Evolutionary conservation across 2,113 vertebrate genomes (phyloP), one percentile per base, ranked within the genome.

Genomic region (Chionis minor): DNA sequence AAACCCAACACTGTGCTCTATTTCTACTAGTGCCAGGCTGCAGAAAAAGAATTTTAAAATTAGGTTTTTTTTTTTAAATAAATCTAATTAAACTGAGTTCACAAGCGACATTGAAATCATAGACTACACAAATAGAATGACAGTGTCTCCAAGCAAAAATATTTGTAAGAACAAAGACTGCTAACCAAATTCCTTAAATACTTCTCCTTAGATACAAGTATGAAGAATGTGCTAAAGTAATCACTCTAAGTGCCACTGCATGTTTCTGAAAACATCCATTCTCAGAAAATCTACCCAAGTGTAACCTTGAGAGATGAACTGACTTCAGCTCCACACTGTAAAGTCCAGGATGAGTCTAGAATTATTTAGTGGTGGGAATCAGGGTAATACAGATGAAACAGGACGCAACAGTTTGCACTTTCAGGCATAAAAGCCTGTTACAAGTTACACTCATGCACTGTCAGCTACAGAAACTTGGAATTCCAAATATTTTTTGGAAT

Each of bases 151-250:
- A 79, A 95, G 93, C 83, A 96, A 92, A 95, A 96, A 93, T 86
- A 88, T 95, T 88, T 96, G 47, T 49, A 85, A 94, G 95, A 96
- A 86, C 87, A 94, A 96, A 92, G 91, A 47, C 77, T 70, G 72
- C 74, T 96, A 94, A 92, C 67, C 52, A 92, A 94, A 96, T 94
- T 94, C 94, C 92, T 97, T 78, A 94, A 96, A 96, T 95, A 81
- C 62, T 88, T 96, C 56, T 90, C 78, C 95, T 84, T 96, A 92
- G 91, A 94, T 95, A 94, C 88, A 92, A 95, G 81, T 51, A 78
- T 26, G 75, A 97, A 96, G 96, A 97, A 97, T 94, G 93, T 81
- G 75, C 84, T 94, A 66, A 94, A 86, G 71, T 86, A 93, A 91
- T 96, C 96, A 96, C 83, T 38, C 86, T 56, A 75, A 86, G 87